Base-by-base conservation (phyloP, 2,113 vertebrate genomes). In the Microcebus murinus region DNA sequence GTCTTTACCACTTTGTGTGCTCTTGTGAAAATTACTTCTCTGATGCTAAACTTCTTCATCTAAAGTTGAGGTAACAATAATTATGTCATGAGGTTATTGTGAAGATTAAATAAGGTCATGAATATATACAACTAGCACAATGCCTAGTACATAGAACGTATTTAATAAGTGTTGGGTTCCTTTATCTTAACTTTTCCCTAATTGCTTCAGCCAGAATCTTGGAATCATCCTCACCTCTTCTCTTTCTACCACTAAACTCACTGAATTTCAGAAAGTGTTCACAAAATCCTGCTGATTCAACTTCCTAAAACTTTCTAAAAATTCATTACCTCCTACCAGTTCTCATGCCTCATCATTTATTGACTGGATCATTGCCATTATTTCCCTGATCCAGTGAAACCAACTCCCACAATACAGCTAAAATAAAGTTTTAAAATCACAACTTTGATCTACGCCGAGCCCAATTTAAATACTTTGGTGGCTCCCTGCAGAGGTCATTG, bases 371-470 rank as follows among this genome's bases (percentile, higher is more conserved):
- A 36, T 63, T 85, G 59, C 29, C 39, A 71, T 6, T 23, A 63
- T 82, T 85, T 88, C 48, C 34, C 36, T 85, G 42, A 93, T 67
- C n/a, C 9, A 57, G 21, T 76, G 79, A 79, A 70, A 14, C 31
- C 4, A 36, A 4, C 39, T 70, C 45, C 25, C 27, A 34, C 63
- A 42, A 2, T 45, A 31, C 7, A 87, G 74, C n/a, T 83, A 84
- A 71, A 83, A 80, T 83, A 39, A 79, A 92, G 11, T 52, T 92
- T 65, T 23, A 50, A 50, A 94, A 93, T 84, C 87, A 39, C 55
- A 59, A 59, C 61, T 83, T n/a, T 79, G 15, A 71, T 85, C 67
- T 89, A 86, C 48, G 34, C 48, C n/a, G 45, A 77, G 29, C 25
- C 59, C 55, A 90, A 6, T 55, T 65, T 36, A 68, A 84, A 61